A percentile compares a stretch with the other conserved stretches of the same genome.
Conservation (phyloP, 1,140 invertebrate species). For the Drosophila nannoptera region DNA sequence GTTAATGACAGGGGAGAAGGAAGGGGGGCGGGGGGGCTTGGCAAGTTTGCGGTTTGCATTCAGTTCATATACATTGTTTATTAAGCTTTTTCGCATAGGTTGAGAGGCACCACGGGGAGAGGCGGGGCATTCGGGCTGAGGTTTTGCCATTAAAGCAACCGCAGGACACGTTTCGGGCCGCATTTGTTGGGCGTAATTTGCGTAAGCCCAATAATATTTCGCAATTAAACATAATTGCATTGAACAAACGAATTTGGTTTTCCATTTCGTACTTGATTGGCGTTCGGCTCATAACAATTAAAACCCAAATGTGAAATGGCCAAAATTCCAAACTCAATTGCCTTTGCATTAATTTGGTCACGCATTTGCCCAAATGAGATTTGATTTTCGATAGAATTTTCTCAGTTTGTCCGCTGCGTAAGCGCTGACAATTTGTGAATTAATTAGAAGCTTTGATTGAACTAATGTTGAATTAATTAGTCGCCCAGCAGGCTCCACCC, state of each 20-base stretch:
- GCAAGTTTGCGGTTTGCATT: constrained; percentile 25
- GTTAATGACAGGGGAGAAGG: constrained; percentile 1
- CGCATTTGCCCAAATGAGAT: constrained; percentile 41
- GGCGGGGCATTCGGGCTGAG: too few relatives aligned
- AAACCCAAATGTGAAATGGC: constrained; percentile 20
- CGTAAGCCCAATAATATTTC: constrained; percentile 67
- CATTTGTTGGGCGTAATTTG: constrained; percentile 64
- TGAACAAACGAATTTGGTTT: constrained; percentile 44
- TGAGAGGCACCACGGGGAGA: too few relatives aligned
- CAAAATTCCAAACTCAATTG: constrained; percentile 47
- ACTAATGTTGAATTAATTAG: constrained; percentile 56
- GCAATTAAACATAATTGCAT: constrained; percentile 73
- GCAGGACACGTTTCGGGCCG: constrained; percentile 44
- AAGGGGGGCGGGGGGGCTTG: not conserved
- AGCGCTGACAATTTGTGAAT: constrained; percentile 32
- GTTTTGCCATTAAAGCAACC: constrained; percentile 30
- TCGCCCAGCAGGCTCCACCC: constrained; percentile 1
- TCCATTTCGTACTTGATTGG: constrained; percentile 34
- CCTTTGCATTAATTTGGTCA: constrained; percentile 38
- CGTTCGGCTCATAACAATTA: constrained; percentile 57
- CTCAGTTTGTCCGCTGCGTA: not conserved
- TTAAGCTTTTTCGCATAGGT: constrained; percentile 8
- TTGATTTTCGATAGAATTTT: constrained; percentile 6
- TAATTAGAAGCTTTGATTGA: constrained; percentile 28
- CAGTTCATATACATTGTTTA: constrained; percentile 19